Percentiles rank a stretch among this genome's conserved stretches.
Evolutionary conservation across 2,888 invertebrate species (phyloP).

Genomic region (Tetrapedia diversipes): DNA sequence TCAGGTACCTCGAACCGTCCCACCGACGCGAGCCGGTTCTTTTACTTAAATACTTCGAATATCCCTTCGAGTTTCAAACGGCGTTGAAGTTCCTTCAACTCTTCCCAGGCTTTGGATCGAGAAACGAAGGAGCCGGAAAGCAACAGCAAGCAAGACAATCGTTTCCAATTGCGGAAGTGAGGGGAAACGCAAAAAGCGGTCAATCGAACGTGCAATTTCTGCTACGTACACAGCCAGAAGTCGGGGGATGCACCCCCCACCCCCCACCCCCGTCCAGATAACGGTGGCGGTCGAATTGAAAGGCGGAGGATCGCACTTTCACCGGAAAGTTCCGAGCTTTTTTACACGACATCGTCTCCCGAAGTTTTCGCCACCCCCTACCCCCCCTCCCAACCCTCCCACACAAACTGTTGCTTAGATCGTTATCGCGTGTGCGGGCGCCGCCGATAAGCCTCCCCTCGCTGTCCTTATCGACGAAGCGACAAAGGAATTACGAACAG

Average conservation of each 20-base stretch:
- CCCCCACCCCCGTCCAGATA: too few relatives aligned
- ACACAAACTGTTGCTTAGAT: constrained; percentile 79
- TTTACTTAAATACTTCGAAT: too few relatives aligned
- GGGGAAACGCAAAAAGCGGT: constrained; percentile 14
- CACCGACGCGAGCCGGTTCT: too few relatives aligned
- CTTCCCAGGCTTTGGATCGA: too few relatives aligned
- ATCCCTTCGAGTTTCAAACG: too few relatives aligned
- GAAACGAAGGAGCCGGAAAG: neutral
- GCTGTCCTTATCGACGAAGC: constrained; percentile 48
- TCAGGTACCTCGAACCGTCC: too few relatives aligned
- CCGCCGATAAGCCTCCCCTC: constrained; percentile 66
- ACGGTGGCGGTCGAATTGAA: constrained; percentile 57
- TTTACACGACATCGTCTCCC: constrained; percentile 63
- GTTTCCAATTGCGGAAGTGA: neutral
- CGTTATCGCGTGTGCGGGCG: constrained; percentile 72
- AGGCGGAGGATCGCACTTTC: constrained; percentile 66
- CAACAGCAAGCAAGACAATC: neutral
- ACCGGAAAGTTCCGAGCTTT: constrained; percentile 68
- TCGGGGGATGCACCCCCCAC: neutral
- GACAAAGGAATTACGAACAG: constrained; percentile 68
- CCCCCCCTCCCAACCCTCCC: too few relatives aligned
- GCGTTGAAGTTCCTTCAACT: too few relatives aligned
- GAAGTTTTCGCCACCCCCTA: too few relatives aligned
- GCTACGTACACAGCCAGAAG: constrained; percentile 21
- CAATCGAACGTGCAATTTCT: constrained; percentile 30